Percentiles rank a stretch among this genome's conserved stretches.
Evolutionary conservation across 2,888 invertebrate genomes (phyloP).

Genomic region (Agrochola lychnidis): DNA sequence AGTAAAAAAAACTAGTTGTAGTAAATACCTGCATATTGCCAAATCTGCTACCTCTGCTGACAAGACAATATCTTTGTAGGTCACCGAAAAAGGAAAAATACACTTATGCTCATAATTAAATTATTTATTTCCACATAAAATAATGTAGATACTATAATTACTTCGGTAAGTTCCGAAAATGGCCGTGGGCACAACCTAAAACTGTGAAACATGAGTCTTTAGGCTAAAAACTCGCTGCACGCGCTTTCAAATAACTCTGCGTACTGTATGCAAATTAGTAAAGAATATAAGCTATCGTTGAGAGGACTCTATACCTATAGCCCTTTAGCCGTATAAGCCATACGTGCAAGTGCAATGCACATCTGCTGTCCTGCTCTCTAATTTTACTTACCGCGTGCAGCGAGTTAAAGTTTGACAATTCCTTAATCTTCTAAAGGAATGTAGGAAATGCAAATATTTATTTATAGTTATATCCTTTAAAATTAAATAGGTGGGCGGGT

Average conservation of each 20-base stretch:
- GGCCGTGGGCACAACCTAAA: not conserved
- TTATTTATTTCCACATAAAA: conserved; percentile 36
- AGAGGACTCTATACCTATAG: not conserved
- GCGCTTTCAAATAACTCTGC: not conserved
- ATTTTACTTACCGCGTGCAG: not conserved
- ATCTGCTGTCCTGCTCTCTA: not conserved
- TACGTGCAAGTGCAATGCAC: not conserved
- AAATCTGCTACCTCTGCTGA: conserved; percentile 38
- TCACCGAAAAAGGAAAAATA: not conserved
- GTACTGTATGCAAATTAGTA: not conserved
- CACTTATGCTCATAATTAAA: not conserved
- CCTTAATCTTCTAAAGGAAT: conserved; percentile 21
- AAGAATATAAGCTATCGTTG: not conserved
- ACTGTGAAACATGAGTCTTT: conserved; percentile 4
- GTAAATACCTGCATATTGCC: not conserved
- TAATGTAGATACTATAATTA: not conserved
- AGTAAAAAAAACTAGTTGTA: not conserved
- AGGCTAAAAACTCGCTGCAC: not conserved
- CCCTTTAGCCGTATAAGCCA: not conserved
- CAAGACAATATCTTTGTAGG: conserved; percentile 14
- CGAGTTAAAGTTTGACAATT: not conserved
- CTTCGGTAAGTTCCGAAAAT: not conserved
- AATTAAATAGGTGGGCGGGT: conserved; percentile 46
- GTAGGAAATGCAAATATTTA: not conserved
- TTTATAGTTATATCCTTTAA: conserved; percentile 8